phyloP scores from a whole-genome alignment of 2,888 invertebrate genomes.

The Baccha elongata region DNA sequence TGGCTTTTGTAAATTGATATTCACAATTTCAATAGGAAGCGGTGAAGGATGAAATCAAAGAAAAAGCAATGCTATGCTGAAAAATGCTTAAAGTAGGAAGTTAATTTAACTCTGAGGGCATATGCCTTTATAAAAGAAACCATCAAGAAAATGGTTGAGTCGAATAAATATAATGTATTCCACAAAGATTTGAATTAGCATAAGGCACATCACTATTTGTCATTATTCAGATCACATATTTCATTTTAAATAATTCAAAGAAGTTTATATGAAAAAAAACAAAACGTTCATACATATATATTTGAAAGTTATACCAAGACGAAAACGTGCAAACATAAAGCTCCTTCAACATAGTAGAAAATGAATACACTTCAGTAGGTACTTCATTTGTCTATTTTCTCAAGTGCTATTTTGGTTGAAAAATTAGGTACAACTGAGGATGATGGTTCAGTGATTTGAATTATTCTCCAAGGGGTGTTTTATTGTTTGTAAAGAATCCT shows the following conservation, averaged over 20 bases:
- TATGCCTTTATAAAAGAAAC: not conserved
- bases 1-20: constrained; percentile 31
- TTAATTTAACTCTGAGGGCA: not conserved
- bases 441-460: no score
- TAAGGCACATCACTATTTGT: not conserved
- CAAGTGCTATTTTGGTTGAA: no score
- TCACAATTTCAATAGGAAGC: constrained; percentile 29
- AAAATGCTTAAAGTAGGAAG: not conserved
- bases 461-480: no score
- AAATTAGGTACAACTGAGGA: no score
- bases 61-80: not conserved
- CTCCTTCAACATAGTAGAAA: no score
- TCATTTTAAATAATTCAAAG: not conserved
- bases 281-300: not conserved
- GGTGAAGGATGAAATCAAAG: not conserved
- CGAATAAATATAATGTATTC: not conserved
- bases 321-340: no score
- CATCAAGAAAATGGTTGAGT: not conserved
- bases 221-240: not conserved
- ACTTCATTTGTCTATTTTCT: no score
- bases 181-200: not conserved
- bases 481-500: no score
- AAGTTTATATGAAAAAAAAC: not conserved
- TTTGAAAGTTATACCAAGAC: no score
- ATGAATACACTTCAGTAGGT: no score